Evolutionary conservation across 1,140 invertebrate species (phyloP), one percentile per base, ranked within the genome.

Genomic region (Phymastichus coffea): DNA sequence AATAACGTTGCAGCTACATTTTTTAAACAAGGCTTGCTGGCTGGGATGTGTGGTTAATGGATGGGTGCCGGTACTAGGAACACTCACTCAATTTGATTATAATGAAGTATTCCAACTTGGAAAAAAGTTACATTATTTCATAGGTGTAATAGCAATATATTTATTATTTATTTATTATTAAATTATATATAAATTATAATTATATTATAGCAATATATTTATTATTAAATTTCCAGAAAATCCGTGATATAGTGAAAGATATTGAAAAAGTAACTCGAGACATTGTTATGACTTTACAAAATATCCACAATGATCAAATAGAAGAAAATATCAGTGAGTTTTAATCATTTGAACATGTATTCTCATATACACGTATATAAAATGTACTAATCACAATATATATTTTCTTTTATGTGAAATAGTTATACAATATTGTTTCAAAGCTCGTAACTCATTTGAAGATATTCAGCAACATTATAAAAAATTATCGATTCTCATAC

Each of bases 241-340:
- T 92, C 54, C 81, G 88, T 44, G 69, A 75, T 25, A 82, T 84
- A 53, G 85, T 89, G 1, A 84, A 83, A 60, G 85, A 88, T 63
- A 82, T 91, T 61, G 89, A 92, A 66, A 86, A 87, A 65, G 77
- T 78, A 55, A 77, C 84, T 1, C 80, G 88, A 66, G 86, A 90
- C 68, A 86, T 91, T 37, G 71, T 84, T 25, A 88, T 87, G 56
- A 76, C 82, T 53, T 70, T 92, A n/a, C 89, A 91, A 75, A 80
- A 83, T 35, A 89, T 92, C 61, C 90, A 92, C 68, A 85, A 86
- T 60, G 81, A 84, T 52, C 72, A 80, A 49, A 73, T 72, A 56
- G 78, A 83, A 75, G 81, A 87, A 72, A 82, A 86, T 82, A 71
- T 64, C 47, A 74, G 75, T 77, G 71, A 61, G 67, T 66, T 53